Conservation (phyloP, 2,797 vertebrate species). For the Alfaro cultratus region DNA sequence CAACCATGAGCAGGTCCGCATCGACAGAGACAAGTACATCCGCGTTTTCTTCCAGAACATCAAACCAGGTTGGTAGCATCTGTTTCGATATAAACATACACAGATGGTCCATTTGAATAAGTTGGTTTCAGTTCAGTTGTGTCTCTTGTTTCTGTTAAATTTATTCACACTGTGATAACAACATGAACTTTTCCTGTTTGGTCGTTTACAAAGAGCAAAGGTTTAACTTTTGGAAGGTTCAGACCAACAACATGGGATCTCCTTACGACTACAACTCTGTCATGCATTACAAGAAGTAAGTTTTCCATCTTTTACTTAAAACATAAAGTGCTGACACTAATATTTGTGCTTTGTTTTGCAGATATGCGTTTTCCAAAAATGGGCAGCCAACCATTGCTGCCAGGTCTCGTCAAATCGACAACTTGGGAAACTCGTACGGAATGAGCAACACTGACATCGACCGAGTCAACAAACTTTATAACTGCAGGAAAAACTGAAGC, state of each 20-base stretch:
- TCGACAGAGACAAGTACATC: conserved; percentile 61
- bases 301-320: background rate
- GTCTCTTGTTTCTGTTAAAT: background rate
- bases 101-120: background rate
- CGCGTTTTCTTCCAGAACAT: conserved; percentile 57
- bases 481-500: conserved; percentile 33
- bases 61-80: conserved; percentile 24
- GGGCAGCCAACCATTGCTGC: conserved; percentile 38
- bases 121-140: background rate
- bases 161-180: background rate
- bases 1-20: conserved; percentile 72
- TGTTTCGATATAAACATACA: background rate
- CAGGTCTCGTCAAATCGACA: background rate
- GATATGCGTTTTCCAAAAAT: conserved; percentile 50
- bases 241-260: conserved; percentile 58
- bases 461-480: conserved; percentile 54
- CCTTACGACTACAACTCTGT: conserved; percentile 64
- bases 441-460: conserved; percentile 29
- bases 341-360: conserved; percentile 14
- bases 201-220: conserved; percentile 1
- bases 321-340: background rate
- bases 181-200: background rate
- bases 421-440: background rate
- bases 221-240: conserved; percentile 13
- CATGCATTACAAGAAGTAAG: conserved; percentile 65